A percentile compares a stretch with the other conserved stretches of the same genome.
Conservation (phyloP, 2,797 vertebrate species). For the Macropodus opercularis region DNA sequence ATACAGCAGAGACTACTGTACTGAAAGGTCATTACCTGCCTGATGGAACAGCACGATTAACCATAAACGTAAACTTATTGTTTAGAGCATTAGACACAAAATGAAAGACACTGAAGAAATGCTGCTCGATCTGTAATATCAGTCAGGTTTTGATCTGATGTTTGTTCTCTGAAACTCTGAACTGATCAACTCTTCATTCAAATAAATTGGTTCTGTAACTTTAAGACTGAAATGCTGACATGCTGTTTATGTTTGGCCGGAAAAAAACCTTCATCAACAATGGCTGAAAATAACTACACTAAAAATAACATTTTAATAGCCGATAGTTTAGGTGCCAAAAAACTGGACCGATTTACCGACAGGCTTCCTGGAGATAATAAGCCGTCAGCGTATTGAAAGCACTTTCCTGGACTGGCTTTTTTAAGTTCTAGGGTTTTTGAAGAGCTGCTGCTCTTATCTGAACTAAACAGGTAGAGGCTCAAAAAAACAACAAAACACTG, state of each 20-base stretch:
- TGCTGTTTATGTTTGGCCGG: background rate
- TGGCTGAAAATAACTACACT: background rate
- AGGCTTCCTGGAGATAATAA: conserved; percentile 12
- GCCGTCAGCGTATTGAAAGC: conserved; percentile 6
- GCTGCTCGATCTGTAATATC: too few relatives aligned
- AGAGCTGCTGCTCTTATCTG: conserved; percentile 47
- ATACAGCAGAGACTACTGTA: too few relatives aligned
- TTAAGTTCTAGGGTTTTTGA: conserved; percentile 14
- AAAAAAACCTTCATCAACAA: background rate
- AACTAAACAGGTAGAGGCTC: conserved; percentile 42
- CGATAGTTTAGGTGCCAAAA: conserved; percentile 11
- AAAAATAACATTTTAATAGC: conserved; percentile 1
- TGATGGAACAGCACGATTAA: too few relatives aligned
- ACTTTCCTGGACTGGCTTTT: conserved; percentile 14
- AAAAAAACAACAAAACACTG: background rate
- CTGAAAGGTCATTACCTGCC: background rate
- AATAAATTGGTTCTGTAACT: too few relatives aligned
- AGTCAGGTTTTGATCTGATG: too few relatives aligned
- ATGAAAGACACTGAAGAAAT: too few relatives aligned
- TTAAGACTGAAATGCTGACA: too few relatives aligned
- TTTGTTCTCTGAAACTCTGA: too few relatives aligned
- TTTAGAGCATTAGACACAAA: too few relatives aligned
- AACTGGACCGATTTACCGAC: conserved; percentile 1
- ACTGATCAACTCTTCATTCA: too few relatives aligned
- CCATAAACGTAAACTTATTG: too few relatives aligned